These are phyloP conservation scores for Thermophis baileyi DNA, from an alignment of 2,113 vertebrate species.

Conservation along the genomic window DNA sequence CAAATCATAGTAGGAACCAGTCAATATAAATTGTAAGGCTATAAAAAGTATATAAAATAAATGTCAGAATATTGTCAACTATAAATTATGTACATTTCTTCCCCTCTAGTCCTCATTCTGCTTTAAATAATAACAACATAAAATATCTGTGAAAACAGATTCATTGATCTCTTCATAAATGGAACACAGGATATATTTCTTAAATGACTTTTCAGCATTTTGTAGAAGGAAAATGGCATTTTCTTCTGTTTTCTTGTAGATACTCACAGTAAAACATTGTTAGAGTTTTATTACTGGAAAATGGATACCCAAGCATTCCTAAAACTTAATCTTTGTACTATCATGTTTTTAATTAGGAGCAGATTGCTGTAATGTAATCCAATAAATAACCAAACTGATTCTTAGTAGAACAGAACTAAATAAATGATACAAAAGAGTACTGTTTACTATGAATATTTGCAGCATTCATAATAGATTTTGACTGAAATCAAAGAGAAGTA, in stretches of 20 bases:
- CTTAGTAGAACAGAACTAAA: slow-evolving; percentile 55
- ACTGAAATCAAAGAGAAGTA: neutral
- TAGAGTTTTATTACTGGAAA: slow-evolving; percentile 58
- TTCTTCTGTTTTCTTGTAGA: neutral
- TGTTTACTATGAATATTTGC: slow-evolving; percentile 47
- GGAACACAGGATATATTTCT: neutral
- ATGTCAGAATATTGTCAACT: neutral
- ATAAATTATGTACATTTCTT: neutral
- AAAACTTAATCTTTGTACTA: slow-evolving; percentile 68
- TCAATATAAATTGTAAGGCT: too few relatives aligned
- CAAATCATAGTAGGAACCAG: too few relatives aligned
- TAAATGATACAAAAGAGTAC: slow-evolving; percentile 62
- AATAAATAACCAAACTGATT: slow-evolving; percentile 66
- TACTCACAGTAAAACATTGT: slow-evolving; percentile 16
- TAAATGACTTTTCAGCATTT: neutral
- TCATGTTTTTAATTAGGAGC: slow-evolving; percentile 77
- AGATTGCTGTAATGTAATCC: slow-evolving; percentile 67
- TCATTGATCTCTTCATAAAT: neutral
- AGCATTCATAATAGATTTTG: slow-evolving; percentile 26
- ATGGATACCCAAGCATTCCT: slow-evolving; percentile 52
- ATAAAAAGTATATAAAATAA: neutral
- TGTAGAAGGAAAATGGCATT: neutral
- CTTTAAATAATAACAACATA: neutral
- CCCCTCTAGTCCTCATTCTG: neutral
- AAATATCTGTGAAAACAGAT: neutral